phyloP scores from a whole-genome alignment of 2,888 invertebrate genomes.

The Lycaena phlaeas region DNA sequence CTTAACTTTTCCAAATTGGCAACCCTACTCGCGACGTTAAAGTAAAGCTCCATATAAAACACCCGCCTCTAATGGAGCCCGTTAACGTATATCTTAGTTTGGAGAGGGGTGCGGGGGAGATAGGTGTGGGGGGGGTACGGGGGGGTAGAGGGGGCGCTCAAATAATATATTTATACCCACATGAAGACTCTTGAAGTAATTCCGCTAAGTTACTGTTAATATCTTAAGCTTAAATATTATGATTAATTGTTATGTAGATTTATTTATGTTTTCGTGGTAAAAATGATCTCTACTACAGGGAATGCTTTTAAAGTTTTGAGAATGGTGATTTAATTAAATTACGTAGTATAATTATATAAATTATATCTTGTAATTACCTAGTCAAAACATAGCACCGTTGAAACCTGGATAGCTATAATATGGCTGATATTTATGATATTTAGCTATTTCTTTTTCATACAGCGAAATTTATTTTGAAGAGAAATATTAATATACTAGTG shows the following conservation, averaged over 20 bases:
- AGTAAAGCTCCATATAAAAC: not conserved
- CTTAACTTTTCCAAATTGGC: too few species aligned
- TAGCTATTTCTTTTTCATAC: too few species aligned
- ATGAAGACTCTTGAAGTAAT: not conserved
- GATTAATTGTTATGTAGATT: not conserved
- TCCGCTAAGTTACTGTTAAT: not conserved
- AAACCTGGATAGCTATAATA: too few species aligned
- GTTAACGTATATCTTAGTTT: not conserved
- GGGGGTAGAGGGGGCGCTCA: not conserved
- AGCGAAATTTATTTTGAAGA: too few species aligned
- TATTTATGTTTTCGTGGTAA: not conserved
- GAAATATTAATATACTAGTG: too few species aligned
- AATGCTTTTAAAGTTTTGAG: too few species aligned
- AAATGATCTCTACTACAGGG: too few species aligned
- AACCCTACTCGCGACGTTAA: not conserved
- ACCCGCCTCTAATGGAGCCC: not conserved
- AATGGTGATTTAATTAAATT: too few species aligned
- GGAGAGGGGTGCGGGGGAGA: not conserved
- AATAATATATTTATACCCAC: not conserved
- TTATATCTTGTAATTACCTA: too few species aligned
- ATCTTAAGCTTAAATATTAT: not conserved
- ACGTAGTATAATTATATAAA: too few species aligned
- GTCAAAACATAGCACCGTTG: too few species aligned
- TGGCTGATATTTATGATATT: too few species aligned
- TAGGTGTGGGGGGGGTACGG: not conserved